Evolutionary conservation across 2,888 invertebrate genomes (phyloP), one percentile per base, ranked within the genome.

Genomic region (Sphinx pinastri): DNA sequence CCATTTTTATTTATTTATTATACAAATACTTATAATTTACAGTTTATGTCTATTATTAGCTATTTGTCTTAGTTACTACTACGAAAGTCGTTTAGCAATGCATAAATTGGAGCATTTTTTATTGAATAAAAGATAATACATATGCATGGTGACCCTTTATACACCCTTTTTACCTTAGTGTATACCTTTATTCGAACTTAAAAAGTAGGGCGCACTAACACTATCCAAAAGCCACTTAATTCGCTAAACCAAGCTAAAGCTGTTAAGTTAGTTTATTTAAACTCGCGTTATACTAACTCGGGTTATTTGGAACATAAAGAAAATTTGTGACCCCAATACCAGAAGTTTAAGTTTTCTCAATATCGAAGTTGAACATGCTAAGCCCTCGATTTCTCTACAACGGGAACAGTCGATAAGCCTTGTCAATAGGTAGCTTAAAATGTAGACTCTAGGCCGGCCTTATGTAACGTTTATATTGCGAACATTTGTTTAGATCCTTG

Each of bases 351-450:
- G 38, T 54, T 16, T 5, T 16, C 54, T 54, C 54, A 7, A 52
- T 16, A 54, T 10, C 16, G 16, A 54, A 54, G 54, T 54, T 16
- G 54, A 54, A 54, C 16, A 54, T 54, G 54, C 54, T 54, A 54
- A 54, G 54, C 54, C 54, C n/a, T 54, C 54, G 13, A 16, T 16
- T 54, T 16, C 10, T 16, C 54, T 54, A 8, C 16, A 54, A 14
- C 16, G 16, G 54, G n/a, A 14, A 54, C 54, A 54, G 54, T 54
- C 54, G 16, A 54, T 54, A 16, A 16, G 54, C 54, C 16, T 16
- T 54, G 54, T 54, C 54, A 54, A 54, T 54, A 54, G 54, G 54
- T 54, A 54, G 54, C 54, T 54, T 54, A 54, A 54, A 54, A 54
- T 54, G 16, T 16, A 54, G 54, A 54, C 7, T 5, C 54, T 7